Conservation (phyloP, 2,113 vertebrate species). For the Dromiciops gliroides region DNA sequence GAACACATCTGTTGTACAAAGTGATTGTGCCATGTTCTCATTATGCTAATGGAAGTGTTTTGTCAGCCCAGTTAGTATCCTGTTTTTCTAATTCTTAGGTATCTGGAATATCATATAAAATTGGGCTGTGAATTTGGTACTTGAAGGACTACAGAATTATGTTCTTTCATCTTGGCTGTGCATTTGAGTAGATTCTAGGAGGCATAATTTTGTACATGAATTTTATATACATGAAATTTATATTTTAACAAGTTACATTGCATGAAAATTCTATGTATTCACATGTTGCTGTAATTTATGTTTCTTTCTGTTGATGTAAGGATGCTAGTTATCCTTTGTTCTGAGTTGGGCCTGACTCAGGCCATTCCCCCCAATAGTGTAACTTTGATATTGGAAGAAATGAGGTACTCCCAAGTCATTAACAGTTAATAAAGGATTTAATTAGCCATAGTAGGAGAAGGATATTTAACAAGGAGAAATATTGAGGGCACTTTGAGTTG, state of each 20-base stretch:
- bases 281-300: neutral
- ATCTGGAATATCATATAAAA: neutral
- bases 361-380: neutral
- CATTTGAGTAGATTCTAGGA: neutral
- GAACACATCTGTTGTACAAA: neutral
- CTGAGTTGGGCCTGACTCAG: neutral
- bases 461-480: neutral
- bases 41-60: neutral
- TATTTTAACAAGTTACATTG: neutral
- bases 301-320: neutral
- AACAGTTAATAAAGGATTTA: neutral
- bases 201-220: neutral
- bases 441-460: neutral
- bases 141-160: neutral
- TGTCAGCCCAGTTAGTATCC: neutral
- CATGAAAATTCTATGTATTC: neutral
- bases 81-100: neutral
- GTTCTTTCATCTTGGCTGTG: neutral
- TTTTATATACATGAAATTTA: neutral
- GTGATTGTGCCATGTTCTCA: no score
- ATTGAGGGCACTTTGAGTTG: neutral
- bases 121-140: neutral
- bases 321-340: neutral
- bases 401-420: neutral
- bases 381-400: neutral